These are phyloP conservation scores for Protosalanx chinensis DNA, from an alignment of 2,797 vertebrate species.

Conservation along the genomic window DNA sequence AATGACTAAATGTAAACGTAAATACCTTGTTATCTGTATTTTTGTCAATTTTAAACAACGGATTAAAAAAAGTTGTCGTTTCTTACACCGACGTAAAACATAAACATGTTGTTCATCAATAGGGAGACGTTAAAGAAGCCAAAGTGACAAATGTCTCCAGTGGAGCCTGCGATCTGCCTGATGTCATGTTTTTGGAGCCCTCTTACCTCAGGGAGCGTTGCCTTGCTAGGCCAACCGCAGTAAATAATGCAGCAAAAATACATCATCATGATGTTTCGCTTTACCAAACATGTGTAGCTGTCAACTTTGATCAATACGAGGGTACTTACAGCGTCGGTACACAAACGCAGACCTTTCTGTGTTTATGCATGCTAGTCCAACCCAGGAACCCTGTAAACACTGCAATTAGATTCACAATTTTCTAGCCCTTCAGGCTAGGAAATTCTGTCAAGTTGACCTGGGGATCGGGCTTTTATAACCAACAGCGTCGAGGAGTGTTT, in stretches of 20 bases:
- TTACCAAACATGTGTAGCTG: conserved; percentile 76
- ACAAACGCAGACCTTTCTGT: conserved; percentile 54
- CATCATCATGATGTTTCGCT: conserved; percentile 68
- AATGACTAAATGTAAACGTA: too few species aligned
- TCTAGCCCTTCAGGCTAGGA: conserved; percentile 27
- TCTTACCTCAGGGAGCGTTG: conserved; percentile 65
- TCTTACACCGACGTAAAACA: conserved; percentile 35
- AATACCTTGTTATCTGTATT: background rate
- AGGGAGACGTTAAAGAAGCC: conserved; percentile 51
- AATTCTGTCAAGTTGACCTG: conserved; percentile 49
- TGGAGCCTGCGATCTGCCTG: conserved; percentile 59
- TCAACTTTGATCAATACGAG: conserved; percentile 73
- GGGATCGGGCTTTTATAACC: conserved; percentile 22
- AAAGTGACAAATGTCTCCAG: conserved; percentile 51
- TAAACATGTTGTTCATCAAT: conserved; percentile 56
- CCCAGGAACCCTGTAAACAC: conserved; percentile 38
- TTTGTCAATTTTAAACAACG: background rate
- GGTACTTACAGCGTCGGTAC: conserved; percentile 50
- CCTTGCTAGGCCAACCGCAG: conserved; percentile 57
- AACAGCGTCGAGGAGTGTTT: conserved; percentile 21
- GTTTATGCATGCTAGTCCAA: conserved; percentile 53
- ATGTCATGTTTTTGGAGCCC: conserved; percentile 68
- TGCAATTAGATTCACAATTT: conserved; percentile 49
- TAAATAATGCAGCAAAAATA: conserved; percentile 77
- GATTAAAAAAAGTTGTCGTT: conserved; percentile 3